Evolutionary conservation across 53 echinoderm and acorn worm genomes (phyloP), one percentile per base, ranked within the genome.

Genomic region (Crossaster papposus): DNA sequence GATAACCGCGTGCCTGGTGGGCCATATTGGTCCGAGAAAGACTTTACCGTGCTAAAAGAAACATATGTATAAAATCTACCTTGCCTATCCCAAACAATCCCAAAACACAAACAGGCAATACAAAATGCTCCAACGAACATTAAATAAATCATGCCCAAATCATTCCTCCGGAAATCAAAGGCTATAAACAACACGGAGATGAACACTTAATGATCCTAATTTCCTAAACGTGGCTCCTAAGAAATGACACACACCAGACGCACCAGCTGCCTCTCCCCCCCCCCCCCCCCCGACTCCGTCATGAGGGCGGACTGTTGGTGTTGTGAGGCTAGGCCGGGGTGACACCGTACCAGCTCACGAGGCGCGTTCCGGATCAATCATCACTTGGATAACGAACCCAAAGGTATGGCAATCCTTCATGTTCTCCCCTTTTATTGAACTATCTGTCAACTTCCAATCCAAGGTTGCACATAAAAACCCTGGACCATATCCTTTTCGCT

Each of bases 321-420:
- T 11, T 68, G 2, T 23, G 28, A 68, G 62, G 62, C 62, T 20
- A n/a, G n/a, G n/a, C n/a, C n/a, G 22, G 28, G 28, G 28, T 23
- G n/a, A n/a, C n/a, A n/a, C 4, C 68, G 28, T 26, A 68, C 24
- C 24, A 10, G 10, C n/a, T 3, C 28, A 12, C 68, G 0, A 0
- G n/a, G 11, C 24, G 24, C 68, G 68, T 68, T 68, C 68, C 68
- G 68, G 68, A 87, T 87, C 87, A 77, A 77, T 87, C 87, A 87
- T 34, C 87, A 63, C 87, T 20, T 77, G 37, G 62, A 51, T 77
- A 87, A 87, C 77, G 87, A 87, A 76, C 76, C 76, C 33, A 14
- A 77, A 77, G 87, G 87, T 28, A 54, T 33, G 52, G 63, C 87
- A 77, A 77, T 77, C 35, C 54, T 28, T 77, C 73, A 84, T 23